phyloP scores from a whole-genome alignment of 2,888 invertebrate genomes.

The Sinopyrophorus schimmeli region DNA sequence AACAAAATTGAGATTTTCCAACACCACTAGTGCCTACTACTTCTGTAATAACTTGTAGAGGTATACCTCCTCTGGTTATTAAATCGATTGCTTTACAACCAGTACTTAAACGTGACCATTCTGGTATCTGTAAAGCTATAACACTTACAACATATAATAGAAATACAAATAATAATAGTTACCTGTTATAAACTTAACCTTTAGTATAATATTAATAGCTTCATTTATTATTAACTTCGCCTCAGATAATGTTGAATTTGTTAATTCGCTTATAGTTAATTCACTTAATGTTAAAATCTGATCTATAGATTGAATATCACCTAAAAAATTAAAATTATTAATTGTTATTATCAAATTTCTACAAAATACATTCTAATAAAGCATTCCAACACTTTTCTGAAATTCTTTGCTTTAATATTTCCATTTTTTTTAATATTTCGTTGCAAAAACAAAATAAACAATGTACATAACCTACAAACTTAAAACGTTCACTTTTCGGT shows the following conservation, averaged over 20 bases:
- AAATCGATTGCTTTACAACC: constrained; percentile 66
- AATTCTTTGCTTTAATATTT: constrained; percentile 14
- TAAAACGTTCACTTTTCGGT: too few species aligned
- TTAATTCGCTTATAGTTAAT: constrained; percentile 54
- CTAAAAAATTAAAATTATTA: constrained; percentile 31
- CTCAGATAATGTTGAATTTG: constrained; percentile 52
- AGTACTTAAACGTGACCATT: constrained; percentile 50
- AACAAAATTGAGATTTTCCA: constrained; percentile 80
- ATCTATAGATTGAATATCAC: constrained; percentile 51
- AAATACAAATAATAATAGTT: constrained; percentile 9
- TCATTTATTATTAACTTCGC: constrained; percentile 50
- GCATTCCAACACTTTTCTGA: not conserved
- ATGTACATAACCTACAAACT: too few species aligned
- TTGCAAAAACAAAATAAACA: too few species aligned
- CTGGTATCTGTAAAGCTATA: constrained; percentile 38
- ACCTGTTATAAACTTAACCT: constrained; percentile 32
- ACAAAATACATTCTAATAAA: constrained; percentile 4
- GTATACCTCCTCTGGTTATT: constrained; percentile 69
- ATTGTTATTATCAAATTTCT: not conserved
- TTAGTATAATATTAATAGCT: constrained; percentile 44
- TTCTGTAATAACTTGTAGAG: constrained; percentile 71
- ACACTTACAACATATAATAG: not conserved
- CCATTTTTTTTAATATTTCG: constrained; percentile 14
- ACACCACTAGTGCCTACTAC: constrained; percentile 79
- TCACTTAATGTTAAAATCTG: constrained; percentile 52